Conservation (phyloP, 2,797 vertebrate species). For the Lepilemur ruficaudatus region DNA sequence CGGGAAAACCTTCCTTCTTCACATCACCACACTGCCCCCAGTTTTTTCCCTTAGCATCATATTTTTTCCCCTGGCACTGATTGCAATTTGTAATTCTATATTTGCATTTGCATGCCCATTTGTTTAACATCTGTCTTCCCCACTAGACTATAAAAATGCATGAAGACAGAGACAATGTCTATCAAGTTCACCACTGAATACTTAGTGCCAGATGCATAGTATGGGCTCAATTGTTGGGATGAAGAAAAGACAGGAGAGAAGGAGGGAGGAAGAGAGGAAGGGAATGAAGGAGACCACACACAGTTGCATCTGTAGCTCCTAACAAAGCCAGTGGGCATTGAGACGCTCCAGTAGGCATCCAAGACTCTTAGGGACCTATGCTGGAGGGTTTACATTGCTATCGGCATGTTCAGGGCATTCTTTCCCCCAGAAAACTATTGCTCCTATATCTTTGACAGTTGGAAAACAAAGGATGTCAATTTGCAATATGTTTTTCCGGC, state of each 20-base stretch:
- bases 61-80: background rate
- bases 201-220: background rate
- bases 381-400: background rate
- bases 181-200: background rate
- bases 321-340: background rate
- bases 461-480: background rate
- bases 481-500: background rate
- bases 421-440: background rate
- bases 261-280: background rate
- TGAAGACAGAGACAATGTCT: background rate
- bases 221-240: background rate
- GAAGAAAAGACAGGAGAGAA: background rate
- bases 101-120: background rate
- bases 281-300: background rate
- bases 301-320: background rate
- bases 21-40: background rate
- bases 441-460: background rate
- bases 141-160: constrained; percentile 5
- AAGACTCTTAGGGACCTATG: background rate
- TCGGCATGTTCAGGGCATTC: background rate
- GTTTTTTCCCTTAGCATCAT: background rate
- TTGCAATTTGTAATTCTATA: background rate
- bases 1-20: background rate
- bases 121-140: background rate
- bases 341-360: background rate